Evolutionary conservation across 2,797 vertebrate species (phyloP).

Genomic region (Octomys mimax): DNA sequence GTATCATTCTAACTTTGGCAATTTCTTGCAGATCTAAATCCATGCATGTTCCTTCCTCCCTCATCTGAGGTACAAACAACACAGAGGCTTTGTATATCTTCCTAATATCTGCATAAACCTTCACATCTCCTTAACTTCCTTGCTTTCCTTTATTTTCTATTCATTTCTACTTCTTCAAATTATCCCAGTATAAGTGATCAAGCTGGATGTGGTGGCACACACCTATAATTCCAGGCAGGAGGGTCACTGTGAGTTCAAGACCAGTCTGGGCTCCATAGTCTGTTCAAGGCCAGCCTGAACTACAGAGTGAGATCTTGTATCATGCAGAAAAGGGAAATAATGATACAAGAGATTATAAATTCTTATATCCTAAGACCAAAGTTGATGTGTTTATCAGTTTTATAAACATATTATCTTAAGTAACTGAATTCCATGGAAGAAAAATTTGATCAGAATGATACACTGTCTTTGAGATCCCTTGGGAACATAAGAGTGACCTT

Average conservation of each 20-base stretch:
- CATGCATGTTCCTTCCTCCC: neutral
- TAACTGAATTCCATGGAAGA: neutral
- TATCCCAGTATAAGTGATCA: neutral
- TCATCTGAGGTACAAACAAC: neutral
- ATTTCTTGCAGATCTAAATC: neutral
- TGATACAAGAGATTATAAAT: neutral
- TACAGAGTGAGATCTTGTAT: neutral
- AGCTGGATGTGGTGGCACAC: neutral
- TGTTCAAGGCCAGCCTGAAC: too few relatives aligned
- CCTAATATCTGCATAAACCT: neutral
- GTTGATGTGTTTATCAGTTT: neutral
- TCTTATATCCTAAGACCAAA: neutral
- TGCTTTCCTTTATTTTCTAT: constrained; percentile 39
- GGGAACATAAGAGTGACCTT: neutral
- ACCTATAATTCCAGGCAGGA: neutral
- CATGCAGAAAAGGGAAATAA: neutral
- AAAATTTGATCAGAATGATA: neutral
- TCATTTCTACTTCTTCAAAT: constrained; percentile 12
- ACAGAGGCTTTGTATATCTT: neutral
- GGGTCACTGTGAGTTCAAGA: neutral
- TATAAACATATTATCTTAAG: neutral
- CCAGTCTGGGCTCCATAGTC: too few relatives aligned
- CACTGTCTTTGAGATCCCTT: neutral
- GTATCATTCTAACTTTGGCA: neutral
- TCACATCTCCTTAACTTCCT: neutral